Evolutionary conservation across 2,797 vertebrate species (phyloP), one percentile per base, ranked within the genome.

Genomic region (Phaenicophaeus curvirostris): DNA sequence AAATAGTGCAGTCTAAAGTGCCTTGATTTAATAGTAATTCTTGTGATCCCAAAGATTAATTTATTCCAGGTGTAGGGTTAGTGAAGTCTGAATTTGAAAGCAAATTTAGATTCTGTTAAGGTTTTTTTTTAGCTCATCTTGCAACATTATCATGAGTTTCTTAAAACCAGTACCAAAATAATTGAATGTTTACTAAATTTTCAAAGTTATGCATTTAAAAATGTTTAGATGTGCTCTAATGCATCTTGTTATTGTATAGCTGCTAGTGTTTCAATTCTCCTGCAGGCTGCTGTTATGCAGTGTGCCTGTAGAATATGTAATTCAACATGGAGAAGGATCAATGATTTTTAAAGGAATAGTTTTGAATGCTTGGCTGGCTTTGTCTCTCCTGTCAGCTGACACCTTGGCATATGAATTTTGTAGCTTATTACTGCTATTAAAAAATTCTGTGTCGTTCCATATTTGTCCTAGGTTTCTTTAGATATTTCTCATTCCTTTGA

Each of bases 11-110:
- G 55, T 75, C 63, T 86, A 66, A 51, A 85, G 92, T 92, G 66
- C 59, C 59, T 76, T 93, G 84, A 89, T 96, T 94, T 89, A 93
- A 71, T 37, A 31, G 87, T 55, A 55, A 41, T 91, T 95, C 85
- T 90, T 89, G 86, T 91, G 87, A 96, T 94, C n/a, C 93, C 92
- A 66, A 85, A 93, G 31, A 92, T 95, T 93, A 88, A 94, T 97
- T 93, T 96, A 68, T 82, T 94, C 57, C 74, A 95, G 68, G 87
- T 94, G 73, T 84, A 87, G 69, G 41, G 46, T 95, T 77, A 85
- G 33, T 89, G 87, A 89, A 67, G 74, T 84, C 91, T 96, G 79
- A 95, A 93, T 92, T 94, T 86, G 57, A 87, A 62, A 51, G 33
- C 74, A 90, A 57, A 81, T 68, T 78, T 79, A 46, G 5, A 39